phyloP scores from a whole-genome alignment of 1,140 invertebrate genomes.

The Drosophila rhopaloa region DNA sequence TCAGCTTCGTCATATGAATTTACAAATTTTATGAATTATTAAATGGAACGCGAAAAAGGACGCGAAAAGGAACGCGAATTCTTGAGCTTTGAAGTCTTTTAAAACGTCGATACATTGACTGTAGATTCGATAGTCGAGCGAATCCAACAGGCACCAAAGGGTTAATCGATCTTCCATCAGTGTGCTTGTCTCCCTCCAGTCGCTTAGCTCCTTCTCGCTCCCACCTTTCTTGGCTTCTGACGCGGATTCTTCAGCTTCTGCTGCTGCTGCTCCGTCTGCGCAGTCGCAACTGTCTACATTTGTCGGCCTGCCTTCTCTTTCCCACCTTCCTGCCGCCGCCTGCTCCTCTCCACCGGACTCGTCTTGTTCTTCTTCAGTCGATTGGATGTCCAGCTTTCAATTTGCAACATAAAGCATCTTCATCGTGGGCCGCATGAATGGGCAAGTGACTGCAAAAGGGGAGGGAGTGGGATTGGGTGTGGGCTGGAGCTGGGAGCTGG shows the following conservation, averaged over 20 bases:
- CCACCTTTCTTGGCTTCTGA: slow-evolving; percentile 31
- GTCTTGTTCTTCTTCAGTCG: slow-evolving; percentile 62
- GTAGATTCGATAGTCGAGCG: too few species aligned
- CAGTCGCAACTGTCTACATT: slow-evolving; percentile 73
- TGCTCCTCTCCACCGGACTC: slow-evolving; percentile 7
- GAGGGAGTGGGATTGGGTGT: slow-evolving; percentile 13
- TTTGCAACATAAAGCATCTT: slow-evolving; percentile 83
- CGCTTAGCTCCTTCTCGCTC: slow-evolving; percentile 10
- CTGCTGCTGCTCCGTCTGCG: slow-evolving; percentile 50
- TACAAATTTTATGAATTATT: too few species aligned
- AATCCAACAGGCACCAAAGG: not conserved
- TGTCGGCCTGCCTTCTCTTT: slow-evolving; percentile 51
- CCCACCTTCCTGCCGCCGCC: slow-evolving; percentile 26
- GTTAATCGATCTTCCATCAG: slow-evolving; percentile 39
- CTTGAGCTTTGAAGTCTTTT: too few species aligned
- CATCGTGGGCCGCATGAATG: slow-evolving; percentile 82
- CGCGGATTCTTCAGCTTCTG: slow-evolving; percentile 12
- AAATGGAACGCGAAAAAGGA: too few species aligned
- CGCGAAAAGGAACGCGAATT: too few species aligned
- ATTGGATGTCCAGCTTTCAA: slow-evolving; percentile 83
- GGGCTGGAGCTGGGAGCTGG: slow-evolving; percentile 64
- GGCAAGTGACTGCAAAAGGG: slow-evolving; percentile 32
- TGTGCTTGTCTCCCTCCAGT: not conserved
- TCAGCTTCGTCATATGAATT: too few species aligned
- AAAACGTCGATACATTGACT: too few species aligned